Conservation (phyloP, 92 coral and sea anemone species). For the Epizoanthus scotinus region DNA sequence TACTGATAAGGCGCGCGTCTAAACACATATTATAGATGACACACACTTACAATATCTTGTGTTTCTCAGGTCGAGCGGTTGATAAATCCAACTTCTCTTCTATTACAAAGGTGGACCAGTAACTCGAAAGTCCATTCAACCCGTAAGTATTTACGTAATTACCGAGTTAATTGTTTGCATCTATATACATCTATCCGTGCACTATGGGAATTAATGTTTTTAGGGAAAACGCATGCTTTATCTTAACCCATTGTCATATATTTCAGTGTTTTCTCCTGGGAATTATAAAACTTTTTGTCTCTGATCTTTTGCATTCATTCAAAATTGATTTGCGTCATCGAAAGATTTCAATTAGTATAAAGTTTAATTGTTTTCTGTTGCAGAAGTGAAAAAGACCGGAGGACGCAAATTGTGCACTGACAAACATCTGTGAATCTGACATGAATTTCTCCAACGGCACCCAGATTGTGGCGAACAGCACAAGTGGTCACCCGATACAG, state of each 20-base stretch:
- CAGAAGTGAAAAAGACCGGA: slow-evolving; percentile 13
- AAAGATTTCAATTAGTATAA: slow-evolving; percentile 19
- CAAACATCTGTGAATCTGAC: too few species aligned
- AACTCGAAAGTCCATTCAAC: not conserved
- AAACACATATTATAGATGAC: too few species aligned
- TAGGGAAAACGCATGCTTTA: not conserved
- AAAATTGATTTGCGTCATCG: slow-evolving; percentile 12
- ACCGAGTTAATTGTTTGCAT: not conserved
- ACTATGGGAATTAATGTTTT: not conserved
- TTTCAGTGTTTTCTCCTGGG: slow-evolving; percentile 31
- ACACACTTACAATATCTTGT: not conserved
- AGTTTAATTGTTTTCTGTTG: slow-evolving; percentile 16
- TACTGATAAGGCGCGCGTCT: not conserved
- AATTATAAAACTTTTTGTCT: not conserved
- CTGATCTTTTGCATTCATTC: slow-evolving; percentile 19
- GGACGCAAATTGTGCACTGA: not conserved
- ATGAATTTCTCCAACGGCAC: slow-evolving; percentile 32
- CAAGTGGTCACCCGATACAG: not conserved
- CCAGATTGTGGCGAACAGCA: not conserved
- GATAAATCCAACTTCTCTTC: not conserved
- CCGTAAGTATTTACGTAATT: too few species aligned
- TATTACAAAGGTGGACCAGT: not conserved
- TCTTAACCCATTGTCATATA: not conserved
- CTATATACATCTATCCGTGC: not conserved
- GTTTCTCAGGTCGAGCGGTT: not conserved